Evolutionary conservation across 2,113 vertebrate species (phyloP), one percentile per base, ranked within the genome.

Genomic region (Brachionichthys hirsutus): DNA sequence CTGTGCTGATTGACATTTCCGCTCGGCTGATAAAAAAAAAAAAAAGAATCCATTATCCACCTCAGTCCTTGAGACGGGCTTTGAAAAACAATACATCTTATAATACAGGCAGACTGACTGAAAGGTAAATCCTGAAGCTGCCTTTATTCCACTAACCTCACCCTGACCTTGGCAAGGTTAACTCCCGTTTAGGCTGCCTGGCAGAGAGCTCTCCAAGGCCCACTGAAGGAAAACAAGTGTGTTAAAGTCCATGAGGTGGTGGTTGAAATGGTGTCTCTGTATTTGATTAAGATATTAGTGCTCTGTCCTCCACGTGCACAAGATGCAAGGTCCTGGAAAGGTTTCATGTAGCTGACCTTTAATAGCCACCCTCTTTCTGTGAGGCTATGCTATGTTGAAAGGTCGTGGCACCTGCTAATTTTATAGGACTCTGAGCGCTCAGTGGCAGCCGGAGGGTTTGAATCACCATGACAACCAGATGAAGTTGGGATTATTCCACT

Each of bases 101-200:
- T 11, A 66, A 38, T 54, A 41, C 36, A 20, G 0, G 18, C 50
- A 19, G 15, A 14, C 15, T 44, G 49, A 48, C 51, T 67, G 53
- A 24, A 53, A 75, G 68, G 67, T 81, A 82, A 81, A 84, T 81
- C 67, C 77, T 53, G 20, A 43, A 19, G 54, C 61, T 63, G 78
- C 75, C 75, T 82, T 88, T 77, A 70, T 77, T 82, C 74, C 55
- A 70, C 56, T 87, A 81, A 80, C 83, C 78, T 67, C 35, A 30
- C 35, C 58, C 50, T 64, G 75, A 88, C 81, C 79, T 62, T 24
- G 10, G 9, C 24, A 17, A 53, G 64, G 59, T 81, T 82, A 77
- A 80, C 70, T 57, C 75, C 46, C 57, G 57, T 67, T 73, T 51
- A 48, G 65, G 53, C n/a, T n/a, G 51, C 71, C 52, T 20, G 56